Percentiles rank a stretch among this genome's conserved stretches.
phyloP scores from a whole-genome alignment of 2,113 vertebrate species.

The Nannospalax galili region DNA sequence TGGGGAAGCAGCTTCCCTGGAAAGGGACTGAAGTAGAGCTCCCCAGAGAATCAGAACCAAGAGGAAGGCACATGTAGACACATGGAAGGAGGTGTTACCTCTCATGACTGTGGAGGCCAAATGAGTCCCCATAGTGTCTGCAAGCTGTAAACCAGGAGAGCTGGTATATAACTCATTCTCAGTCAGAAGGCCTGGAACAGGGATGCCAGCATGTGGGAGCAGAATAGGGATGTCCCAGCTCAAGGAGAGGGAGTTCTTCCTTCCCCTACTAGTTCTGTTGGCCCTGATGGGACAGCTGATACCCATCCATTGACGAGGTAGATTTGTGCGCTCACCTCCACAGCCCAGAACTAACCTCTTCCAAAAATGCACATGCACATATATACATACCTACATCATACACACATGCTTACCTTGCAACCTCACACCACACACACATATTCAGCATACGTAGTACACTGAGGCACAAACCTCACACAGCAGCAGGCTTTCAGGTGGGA shows the following conservation, averaged over 20 bases:
- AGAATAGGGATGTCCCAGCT: not conserved
- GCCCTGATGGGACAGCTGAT: not conserved
- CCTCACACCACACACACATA: not conserved
- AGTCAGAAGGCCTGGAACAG: not conserved
- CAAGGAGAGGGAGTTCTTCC: not conserved
- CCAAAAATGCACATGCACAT: not conserved
- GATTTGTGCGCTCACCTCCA: not conserved
- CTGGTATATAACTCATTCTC: not conserved
- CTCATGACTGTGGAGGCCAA: not conserved
- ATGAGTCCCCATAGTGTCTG: not conserved
- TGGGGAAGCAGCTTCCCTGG: not conserved
- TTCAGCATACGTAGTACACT: not conserved
- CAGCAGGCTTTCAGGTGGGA: not conserved
- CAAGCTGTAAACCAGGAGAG: not conserved
- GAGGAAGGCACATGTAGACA: not conserved
- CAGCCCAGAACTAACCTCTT: not conserved
- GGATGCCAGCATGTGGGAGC: not conserved
- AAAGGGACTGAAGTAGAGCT: not conserved
- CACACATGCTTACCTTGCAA: not conserved
- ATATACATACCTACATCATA: not conserved
- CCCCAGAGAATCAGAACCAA: not conserved
- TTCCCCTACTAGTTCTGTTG: not conserved
- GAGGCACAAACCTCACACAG: not conserved
- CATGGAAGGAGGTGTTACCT: not conserved
- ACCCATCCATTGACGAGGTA: not conserved